phyloP scores from a whole-genome alignment of 2,888 invertebrate species.

The Monoplex corrugatus region DNA sequence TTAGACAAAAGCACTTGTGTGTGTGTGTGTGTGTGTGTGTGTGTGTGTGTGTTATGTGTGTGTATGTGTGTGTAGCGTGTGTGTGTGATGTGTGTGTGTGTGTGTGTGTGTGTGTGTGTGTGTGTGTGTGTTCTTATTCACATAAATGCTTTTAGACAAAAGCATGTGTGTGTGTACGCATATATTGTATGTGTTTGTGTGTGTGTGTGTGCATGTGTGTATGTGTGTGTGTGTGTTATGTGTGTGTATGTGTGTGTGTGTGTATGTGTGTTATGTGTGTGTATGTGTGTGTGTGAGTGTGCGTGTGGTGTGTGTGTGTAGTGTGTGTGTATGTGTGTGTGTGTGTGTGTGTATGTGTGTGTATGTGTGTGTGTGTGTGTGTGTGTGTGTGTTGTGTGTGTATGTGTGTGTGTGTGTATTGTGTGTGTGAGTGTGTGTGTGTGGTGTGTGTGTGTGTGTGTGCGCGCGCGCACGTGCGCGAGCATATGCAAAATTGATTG shows the following conservation, averaged over 20 bases:
- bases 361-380: not conserved
- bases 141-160: no score
- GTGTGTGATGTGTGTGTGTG: constrained; percentile 12
- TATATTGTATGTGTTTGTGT: not conserved
- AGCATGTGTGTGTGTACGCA: not conserved
- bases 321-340: not conserved
- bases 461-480: not conserved
- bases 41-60: constrained; percentile 17
- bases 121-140: constrained; percentile 2
- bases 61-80: no score
- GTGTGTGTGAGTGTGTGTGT: no score
- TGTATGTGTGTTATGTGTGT: not conserved
- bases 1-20: no score
- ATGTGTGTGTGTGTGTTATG: not conserved
- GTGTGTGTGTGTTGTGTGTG: not conserved
- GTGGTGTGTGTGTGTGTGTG: constrained; percentile 17
- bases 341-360: not conserved
- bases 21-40: constrained; percentile 38
- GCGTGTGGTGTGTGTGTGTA: not conserved
- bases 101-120: constrained; percentile 39
- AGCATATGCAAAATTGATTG: not conserved
- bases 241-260: not conserved
- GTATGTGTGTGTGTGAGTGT: constrained; percentile 26
- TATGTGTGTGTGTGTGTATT: not conserved
- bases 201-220: not conserved